Base-by-base conservation (phyloP, 2,888 invertebrate species). In the Baronia brevicornis region DNA sequence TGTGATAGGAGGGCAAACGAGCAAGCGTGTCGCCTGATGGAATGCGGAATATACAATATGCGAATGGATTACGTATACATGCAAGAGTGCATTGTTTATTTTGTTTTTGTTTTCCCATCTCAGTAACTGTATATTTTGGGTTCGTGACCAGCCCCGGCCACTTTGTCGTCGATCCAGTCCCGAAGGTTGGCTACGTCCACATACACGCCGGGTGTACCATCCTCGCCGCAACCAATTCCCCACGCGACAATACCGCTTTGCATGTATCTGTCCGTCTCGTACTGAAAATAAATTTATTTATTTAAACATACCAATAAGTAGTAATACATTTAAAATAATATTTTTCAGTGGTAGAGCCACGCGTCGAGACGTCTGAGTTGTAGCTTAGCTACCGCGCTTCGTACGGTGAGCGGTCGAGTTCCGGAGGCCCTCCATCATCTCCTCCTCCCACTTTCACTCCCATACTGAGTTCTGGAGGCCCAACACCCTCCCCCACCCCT, bases 131-230 rank as follows among this genome's bases (percentile, higher is more conserved):
- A 85, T 7, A 49, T 38, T 2, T 46, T 61, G 3, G 64, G 69
- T 29, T 86, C 84, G 23, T 78, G 60, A 21, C 84, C 79, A 33
- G 84, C 62, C 23, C 65, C 79, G 19, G 50, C 63, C 14, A 88
- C 63, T 39, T 88, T 84, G 42, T 87, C 82, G 45, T 90, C 89
- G 39, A 95, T 90, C 94, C 94, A 94, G 5, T 72, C 61, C 1
- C 90, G 79, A 5, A 89, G 84, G 15, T 78, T 60, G 0, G 88
- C 82, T 1, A 94, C 86, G 57, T 90, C 48, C 2, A 46, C 48
- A 33, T 52, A 52, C 1, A 50, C 50, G 0, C 51, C 51, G 0
- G 51, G 51, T 3, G 43, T 43, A 0, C 44, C 41, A 3, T 46
- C 42, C 4, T 46, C 41, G 0, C 54, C 91, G 48, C 92, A 92